phyloP scores from a whole-genome alignment of 2,888 invertebrate genomes.

The Emesis russula region DNA sequence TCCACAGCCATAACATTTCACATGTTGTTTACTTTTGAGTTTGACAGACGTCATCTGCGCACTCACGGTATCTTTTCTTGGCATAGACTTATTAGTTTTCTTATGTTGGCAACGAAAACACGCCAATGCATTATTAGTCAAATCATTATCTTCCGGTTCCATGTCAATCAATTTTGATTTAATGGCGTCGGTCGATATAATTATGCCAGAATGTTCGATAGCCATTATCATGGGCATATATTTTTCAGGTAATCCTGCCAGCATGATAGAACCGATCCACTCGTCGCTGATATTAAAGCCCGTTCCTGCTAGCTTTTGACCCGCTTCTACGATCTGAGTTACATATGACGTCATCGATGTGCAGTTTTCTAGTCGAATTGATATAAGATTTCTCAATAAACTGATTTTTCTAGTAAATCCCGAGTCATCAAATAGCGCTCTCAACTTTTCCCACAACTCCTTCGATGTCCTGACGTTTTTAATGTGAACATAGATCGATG shows the following conservation, averaged over 20 bases:
- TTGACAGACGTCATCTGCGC: constrained; percentile 47
- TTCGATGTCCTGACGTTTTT: neutral
- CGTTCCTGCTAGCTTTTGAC: constrained; percentile 44
- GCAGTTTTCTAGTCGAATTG: constrained; percentile 62
- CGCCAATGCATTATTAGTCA: constrained; percentile 34
- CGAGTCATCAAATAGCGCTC: neutral
- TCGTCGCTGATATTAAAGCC: constrained; percentile 78
- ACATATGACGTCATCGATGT: constrained; percentile 30
- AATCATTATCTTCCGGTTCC: constrained; percentile 54
- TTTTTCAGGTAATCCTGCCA: constrained; percentile 78
- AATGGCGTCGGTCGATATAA: constrained; percentile 70
- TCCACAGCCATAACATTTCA: constrained; percentile 15
- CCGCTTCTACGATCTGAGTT: neutral
- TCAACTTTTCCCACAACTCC: neutral
- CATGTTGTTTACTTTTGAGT: constrained; percentile 20
- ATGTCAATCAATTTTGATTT: constrained; percentile 52
- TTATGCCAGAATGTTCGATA: constrained; percentile 70
- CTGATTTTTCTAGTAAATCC: neutral
- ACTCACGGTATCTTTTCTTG: constrained; percentile 38
- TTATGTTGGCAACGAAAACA: constrained; percentile 17
- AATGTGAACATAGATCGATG: neutral
- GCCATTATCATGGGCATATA: constrained; percentile 83
- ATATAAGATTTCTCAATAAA: constrained; percentile 31
- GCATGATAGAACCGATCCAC: constrained; percentile 75
- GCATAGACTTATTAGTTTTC: constrained; percentile 31